Conservation (phyloP, 2,888 invertebrate species). For the Taphrorychus bicolor region DNA sequence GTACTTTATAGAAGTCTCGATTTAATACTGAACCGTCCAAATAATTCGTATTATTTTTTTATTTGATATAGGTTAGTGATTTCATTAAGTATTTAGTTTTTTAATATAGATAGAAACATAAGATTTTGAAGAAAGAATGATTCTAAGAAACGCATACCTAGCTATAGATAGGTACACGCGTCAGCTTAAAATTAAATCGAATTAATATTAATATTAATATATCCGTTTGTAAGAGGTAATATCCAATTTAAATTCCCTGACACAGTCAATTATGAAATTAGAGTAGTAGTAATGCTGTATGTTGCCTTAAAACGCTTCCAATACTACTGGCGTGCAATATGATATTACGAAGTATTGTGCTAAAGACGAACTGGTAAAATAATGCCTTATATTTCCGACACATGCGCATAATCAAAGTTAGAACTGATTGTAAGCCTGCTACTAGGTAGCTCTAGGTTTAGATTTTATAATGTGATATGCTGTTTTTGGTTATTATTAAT, state of each 20-base stretch:
- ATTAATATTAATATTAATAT: no score
- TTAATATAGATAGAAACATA: no score
- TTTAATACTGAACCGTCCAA: slow-evolving; percentile 33
- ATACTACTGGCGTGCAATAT: neutral
- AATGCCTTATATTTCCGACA: neutral
- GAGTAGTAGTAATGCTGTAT: neutral
- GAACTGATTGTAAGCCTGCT: neutral
- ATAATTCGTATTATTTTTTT: slow-evolving; percentile 15
- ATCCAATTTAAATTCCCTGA: slow-evolving; percentile 30
- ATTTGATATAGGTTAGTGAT: neutral
- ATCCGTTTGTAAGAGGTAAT: no score
- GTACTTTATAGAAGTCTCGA: no score
- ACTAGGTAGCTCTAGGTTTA: neutral
- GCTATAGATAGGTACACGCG: no score
- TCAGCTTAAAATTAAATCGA: no score
- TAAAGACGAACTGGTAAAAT: neutral
- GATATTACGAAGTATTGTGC: no score
- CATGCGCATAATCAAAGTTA: neutral
- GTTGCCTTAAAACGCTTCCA: neutral
- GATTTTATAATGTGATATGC: neutral
- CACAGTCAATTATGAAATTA: slow-evolving; percentile 37
- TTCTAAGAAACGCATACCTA: no score
- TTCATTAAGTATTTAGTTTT: no score
- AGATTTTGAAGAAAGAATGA: no score
- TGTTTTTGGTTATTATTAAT: neutral